Conservation (phyloP, 2,888 invertebrate genomes). For the Aelia acuminata region DNA sequence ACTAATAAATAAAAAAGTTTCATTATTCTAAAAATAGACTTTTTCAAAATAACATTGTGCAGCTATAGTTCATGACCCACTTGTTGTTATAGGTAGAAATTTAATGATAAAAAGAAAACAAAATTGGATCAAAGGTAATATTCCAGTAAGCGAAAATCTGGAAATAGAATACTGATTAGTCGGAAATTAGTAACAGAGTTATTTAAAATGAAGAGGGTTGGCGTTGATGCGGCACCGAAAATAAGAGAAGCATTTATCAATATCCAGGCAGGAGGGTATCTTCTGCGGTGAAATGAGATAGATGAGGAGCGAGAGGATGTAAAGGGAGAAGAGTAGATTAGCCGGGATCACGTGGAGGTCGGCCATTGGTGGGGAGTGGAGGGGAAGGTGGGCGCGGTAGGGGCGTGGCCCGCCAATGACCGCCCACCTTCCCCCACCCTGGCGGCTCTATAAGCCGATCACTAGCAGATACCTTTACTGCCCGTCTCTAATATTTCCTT, state of each 20-base stretch:
- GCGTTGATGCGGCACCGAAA: conserved; percentile 6
- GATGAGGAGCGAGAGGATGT: conserved; percentile 31
- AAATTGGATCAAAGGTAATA: neutral
- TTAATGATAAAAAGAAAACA: neutral
- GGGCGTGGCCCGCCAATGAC: neutral
- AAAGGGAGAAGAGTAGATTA: conserved; percentile 44
- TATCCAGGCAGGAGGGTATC: conserved; percentile 19
- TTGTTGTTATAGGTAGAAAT: no score
- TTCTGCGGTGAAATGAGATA: conserved; percentile 48
- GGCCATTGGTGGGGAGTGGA: conserved; percentile 35
- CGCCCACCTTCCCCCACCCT: neutral
- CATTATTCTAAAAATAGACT: no score
- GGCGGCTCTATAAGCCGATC: conserved; percentile 51
- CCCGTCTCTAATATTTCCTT: conserved; percentile 47
- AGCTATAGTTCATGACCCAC: no score
- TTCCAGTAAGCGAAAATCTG: neutral
- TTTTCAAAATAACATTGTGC: no score
- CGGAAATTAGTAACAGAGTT: neutral
- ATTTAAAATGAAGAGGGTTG: conserved; percentile 17
- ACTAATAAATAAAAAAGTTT: no score
- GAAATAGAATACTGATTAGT: neutral
- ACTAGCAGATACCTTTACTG: conserved; percentile 24
- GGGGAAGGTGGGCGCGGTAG: conserved; percentile 34
- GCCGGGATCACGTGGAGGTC: neutral
- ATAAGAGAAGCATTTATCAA: conserved; percentile 43